Evolutionary conservation across 2,113 vertebrate genomes (phyloP).

Genomic region (Rhynchomys soricoides): DNA sequence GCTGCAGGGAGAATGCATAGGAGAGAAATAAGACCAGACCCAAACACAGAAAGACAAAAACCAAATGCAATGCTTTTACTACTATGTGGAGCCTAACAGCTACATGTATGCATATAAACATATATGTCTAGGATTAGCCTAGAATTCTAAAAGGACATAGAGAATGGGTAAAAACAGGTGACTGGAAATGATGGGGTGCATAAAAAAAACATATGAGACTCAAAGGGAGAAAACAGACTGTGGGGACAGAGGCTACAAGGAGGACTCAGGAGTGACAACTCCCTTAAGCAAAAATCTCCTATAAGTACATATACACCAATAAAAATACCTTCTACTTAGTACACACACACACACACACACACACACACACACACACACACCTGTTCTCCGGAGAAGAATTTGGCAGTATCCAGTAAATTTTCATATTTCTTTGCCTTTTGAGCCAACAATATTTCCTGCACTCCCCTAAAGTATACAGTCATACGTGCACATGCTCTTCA

Average conservation of each 20-base stretch:
- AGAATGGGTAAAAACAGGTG: background rate
- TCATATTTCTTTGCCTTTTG: background rate
- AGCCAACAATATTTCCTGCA: background rate
- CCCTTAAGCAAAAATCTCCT: background rate
- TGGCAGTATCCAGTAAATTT: slow-evolving; percentile 6
- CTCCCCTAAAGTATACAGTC: background rate
- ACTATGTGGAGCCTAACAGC: background rate
- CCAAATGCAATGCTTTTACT: background rate
- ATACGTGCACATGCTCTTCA: background rate
- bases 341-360: background rate
- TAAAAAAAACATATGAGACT: background rate
- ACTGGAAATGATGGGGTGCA: background rate
- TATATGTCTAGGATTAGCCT: too few relatives aligned
- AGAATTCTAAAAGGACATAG: background rate
- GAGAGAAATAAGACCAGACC: background rate
- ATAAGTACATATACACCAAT: background rate
- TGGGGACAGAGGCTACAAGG: too few relatives aligned
- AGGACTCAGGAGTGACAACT: background rate
- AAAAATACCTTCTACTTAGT: background rate
- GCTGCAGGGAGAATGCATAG: background rate
- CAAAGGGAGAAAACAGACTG: background rate
- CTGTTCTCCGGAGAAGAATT: background rate
- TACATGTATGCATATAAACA: background rate
- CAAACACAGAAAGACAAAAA: background rate
- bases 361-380: background rate